Conservation (phyloP, 1,140 invertebrate species). For the Pseudomyrmex gracilis region DNA sequence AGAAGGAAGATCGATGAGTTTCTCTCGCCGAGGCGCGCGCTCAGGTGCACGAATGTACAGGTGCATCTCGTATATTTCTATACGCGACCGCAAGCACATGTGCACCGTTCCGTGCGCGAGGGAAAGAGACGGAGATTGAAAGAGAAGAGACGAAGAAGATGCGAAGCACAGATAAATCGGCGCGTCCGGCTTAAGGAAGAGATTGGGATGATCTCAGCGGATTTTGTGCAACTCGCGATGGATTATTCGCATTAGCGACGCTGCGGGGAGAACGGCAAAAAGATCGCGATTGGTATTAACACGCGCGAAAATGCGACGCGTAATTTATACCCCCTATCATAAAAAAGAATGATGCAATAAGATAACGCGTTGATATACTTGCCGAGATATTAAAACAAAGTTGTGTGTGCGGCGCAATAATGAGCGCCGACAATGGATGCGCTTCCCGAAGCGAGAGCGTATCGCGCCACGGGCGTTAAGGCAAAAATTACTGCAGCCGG, state of each 20-base stretch:
- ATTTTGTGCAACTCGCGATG: conserved; percentile 32
- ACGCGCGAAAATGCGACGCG: conserved; percentile 35
- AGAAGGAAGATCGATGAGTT: conserved; percentile 62
- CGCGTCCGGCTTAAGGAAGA: conserved; percentile 56
- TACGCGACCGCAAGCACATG: conserved; percentile 55
- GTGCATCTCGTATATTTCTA: conserved; percentile 46
- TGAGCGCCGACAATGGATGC: conserved; percentile 48
- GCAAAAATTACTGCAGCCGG: conserved; percentile 43
- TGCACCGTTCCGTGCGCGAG: conserved; percentile 2
- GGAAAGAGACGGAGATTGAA: background rate
- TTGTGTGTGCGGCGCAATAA: conserved; percentile 34
- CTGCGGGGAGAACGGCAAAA: background rate
- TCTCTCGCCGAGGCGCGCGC: background rate
- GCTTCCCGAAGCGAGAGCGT: conserved; percentile 34
- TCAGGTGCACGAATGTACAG: conserved; percentile 55
- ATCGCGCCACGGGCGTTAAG: conserved; percentile 33
- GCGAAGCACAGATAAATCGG: conserved; percentile 59
- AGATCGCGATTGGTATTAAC: conserved; percentile 11
- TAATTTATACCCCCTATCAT: conserved; percentile 29
- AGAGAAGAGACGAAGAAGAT: conserved; percentile 1
- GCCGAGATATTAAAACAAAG: conserved; percentile 33
- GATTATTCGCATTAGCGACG: background rate
- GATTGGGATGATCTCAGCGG: background rate
- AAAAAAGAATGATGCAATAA: conserved; percentile 20
- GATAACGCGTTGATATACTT: background rate